A percentile compares a stretch with the other conserved stretches of the same genome.
Conservation (phyloP, 2,888 invertebrate genomes). For the Belgica antarctica region DNA sequence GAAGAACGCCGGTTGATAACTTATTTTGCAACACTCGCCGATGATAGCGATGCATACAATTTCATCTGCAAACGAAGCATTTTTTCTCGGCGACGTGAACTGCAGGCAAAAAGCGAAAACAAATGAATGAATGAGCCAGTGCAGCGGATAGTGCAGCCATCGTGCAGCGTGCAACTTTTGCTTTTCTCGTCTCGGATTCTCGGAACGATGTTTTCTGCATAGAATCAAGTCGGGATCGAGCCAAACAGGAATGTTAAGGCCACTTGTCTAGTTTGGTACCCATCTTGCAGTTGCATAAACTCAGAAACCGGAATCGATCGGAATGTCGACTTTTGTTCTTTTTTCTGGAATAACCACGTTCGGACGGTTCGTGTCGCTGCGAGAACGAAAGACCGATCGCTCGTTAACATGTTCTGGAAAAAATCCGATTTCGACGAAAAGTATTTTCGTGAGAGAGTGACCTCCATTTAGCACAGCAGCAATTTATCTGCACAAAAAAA, state of each 20-base stretch:
- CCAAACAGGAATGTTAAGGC: not conserved
- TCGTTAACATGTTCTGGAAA: no score
- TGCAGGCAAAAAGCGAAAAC: constrained; percentile 16
- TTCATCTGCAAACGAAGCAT: not conserved
- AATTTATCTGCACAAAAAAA: not conserved
- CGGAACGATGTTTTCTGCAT: not conserved
- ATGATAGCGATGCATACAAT: not conserved
- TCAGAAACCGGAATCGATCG: not conserved
- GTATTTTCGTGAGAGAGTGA: not conserved
- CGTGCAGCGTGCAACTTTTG: constrained; percentile 18
- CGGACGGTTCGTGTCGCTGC: no score
- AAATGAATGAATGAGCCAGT: constrained; percentile 14
- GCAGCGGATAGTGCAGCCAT: not conserved
- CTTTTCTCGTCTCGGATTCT: constrained; percentile 20
- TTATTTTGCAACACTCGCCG: not conserved
- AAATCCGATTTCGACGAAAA: not conserved
- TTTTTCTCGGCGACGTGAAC: not conserved
- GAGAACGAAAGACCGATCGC: no score
- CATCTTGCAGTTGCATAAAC: constrained; percentile 1
- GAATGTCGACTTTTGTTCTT: not conserved
- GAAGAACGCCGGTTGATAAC: not conserved
- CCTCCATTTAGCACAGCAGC: not conserved
- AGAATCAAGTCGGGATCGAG: not conserved
- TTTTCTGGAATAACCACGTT: no score
- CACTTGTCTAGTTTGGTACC: not conserved